These are phyloP conservation scores for Limnodromus scolopaceus DNA, from an alignment of 2,797 vertebrate genomes.

Conservation along the genomic window DNA sequence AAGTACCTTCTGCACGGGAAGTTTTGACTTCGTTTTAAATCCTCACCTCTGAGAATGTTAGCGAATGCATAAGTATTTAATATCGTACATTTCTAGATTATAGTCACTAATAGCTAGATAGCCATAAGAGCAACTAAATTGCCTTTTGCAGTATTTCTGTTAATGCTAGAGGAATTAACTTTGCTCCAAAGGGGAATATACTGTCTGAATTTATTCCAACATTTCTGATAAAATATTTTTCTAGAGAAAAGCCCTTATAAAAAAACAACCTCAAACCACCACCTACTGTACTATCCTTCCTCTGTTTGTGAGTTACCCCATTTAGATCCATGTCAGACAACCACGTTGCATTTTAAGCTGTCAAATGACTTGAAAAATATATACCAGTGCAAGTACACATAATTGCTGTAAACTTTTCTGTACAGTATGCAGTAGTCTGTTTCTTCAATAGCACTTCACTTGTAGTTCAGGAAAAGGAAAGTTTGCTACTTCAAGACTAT, in stretches of 20 bases:
- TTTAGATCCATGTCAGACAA: neutral
- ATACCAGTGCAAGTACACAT: neutral
- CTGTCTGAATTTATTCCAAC: neutral
- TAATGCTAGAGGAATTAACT: neutral
- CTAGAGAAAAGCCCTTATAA: neutral
- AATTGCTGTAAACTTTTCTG: neutral
- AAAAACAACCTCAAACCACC: neutral
- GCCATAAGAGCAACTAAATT: neutral
- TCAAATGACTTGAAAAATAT: neutral
- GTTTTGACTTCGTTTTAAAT: slow-evolving; percentile 3
- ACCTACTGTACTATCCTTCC: neutral
- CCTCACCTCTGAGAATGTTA: neutral
- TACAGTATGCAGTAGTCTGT: neutral
- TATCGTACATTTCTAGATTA: neutral
- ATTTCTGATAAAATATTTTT: neutral
- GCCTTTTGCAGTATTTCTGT: neutral
- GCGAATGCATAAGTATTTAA: neutral
- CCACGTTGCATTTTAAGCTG: neutral
- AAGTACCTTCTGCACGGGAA: neutral
- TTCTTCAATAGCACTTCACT: neutral
- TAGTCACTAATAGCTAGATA: neutral
- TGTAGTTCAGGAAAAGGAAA: neutral
- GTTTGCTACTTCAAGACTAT: neutral
- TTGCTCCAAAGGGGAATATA: neutral
- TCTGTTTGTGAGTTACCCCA: neutral